Percentiles rank a stretch among this genome's conserved stretches.
Conservation (phyloP, 1,140 invertebrate genomes). For the Neodiprion virginianus region DNA sequence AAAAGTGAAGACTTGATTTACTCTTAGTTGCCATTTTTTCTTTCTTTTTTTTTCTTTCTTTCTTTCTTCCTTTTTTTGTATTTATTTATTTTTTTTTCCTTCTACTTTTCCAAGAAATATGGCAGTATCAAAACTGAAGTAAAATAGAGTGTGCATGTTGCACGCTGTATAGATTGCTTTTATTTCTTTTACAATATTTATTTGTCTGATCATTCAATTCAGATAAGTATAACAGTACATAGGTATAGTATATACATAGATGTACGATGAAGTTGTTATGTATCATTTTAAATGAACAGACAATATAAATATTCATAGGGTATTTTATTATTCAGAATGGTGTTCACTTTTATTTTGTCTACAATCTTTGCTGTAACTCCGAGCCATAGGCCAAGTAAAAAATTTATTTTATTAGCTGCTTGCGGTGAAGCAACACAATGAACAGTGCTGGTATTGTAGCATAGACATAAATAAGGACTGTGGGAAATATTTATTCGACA, state of each 20-base stretch:
- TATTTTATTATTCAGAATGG: background rate
- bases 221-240: background rate
- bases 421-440: background rate
- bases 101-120: too few relatives aligned
- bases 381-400: background rate
- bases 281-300: too few relatives aligned
- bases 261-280: too few relatives aligned
- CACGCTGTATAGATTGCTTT: background rate
- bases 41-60: too few relatives aligned
- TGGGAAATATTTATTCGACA: slow-evolving; percentile 11
- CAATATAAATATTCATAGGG: background rate
- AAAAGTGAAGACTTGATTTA: too few relatives aligned
- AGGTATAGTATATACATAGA: background rate
- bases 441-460: background rate
- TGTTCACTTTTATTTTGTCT: too few relatives aligned
- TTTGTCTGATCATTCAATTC: slow-evolving; percentile 1
- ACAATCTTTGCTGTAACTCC: background rate
- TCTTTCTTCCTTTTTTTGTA: too few relatives aligned
- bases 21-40: too few relatives aligned
- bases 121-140: background rate
- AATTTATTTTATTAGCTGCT: background rate
- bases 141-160: slow-evolving; percentile 3
- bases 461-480: slow-evolving; percentile 10
- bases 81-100: too few relatives aligned
- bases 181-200: background rate